Evolutionary conservation across 2,113 vertebrate genomes (phyloP), one percentile per base, ranked within the genome.

Genomic region (Pleuronectes platessa): DNA sequence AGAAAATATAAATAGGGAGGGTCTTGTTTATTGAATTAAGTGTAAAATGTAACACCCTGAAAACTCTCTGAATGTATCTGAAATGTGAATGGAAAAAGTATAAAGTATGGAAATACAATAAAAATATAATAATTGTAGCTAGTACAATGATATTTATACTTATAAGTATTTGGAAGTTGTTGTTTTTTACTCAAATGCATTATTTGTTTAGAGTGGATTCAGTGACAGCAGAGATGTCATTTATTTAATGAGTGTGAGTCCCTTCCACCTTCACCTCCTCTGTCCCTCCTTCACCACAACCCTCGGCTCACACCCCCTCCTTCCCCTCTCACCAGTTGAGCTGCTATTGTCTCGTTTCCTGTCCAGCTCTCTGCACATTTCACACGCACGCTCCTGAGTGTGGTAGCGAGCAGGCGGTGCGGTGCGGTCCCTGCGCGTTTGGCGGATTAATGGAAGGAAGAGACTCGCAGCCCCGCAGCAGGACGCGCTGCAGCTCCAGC

Each of bases 261-360:
- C 63, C 31, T 56, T 3, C 67, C 6, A 37, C 47, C 47, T 49
- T 3, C 47, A 18, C 15, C 31, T 55, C n/a, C 31, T 17, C 54
- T 0, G 23, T 59, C 37, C 12, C 66, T 64, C 45, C 49, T 63
- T 5, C 68, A 56, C 60, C 61, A 54, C 51, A 47, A 8, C 27
- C 62, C 45, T 24, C 61, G 15, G n/a, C 68, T 71, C 70, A 68
- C 35, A 24, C 35, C 63, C 51, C 37, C 49, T 14, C 37, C 60
- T 7, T 42, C 49, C 60, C 68, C 40, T 11, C 74, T 20, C 79
- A 72, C 71, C 70, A 72, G 31, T 53, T 76, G 84, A 88, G 86
- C 82, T 75, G 85, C 91, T 79, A 92, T 94, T 93, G 92, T 94
- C 83, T 83, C 21, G 83, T 69, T 93, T 94, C 90, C 92, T 92